Evolutionary conservation across 2,113 vertebrate species (phyloP).

Genomic region (Nerophis ophidion): DNA sequence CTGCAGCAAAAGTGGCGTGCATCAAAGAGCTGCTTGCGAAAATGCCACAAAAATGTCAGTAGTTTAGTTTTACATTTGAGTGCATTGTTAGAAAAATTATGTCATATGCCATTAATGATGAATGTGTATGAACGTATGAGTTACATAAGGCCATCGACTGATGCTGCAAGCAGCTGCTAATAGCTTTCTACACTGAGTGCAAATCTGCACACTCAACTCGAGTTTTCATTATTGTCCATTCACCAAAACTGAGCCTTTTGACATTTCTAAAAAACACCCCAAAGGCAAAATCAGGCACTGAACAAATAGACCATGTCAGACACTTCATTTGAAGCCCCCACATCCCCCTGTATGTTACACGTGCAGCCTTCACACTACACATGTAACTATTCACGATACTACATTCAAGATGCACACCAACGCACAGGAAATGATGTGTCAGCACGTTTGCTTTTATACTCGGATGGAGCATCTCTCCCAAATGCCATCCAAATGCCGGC

Average conservation of each 20-base stretch:
- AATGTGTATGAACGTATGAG: slow-evolving; percentile 3
- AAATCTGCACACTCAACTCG: slow-evolving; percentile 22
- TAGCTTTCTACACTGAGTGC: slow-evolving; percentile 13
- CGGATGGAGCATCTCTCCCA: slow-evolving; percentile 39
- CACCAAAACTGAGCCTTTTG: slow-evolving; percentile 21
- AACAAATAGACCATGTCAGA: slow-evolving; percentile 41
- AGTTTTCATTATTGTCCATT: slow-evolving; percentile 12
- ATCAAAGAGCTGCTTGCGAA: not conserved
- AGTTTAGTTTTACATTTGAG: slow-evolving; percentile 8
- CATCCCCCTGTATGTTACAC: not conserved
- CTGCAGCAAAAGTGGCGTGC: not conserved
- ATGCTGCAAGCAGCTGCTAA: slow-evolving; percentile 32
- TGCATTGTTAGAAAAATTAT: slow-evolving; percentile 5
- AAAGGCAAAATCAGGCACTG: slow-evolving; percentile 55
- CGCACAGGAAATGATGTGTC: slow-evolving; percentile 20
- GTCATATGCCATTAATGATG: slow-evolving; percentile 17
- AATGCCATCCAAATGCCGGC: slow-evolving; percentile 9
- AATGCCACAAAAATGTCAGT: slow-evolving; percentile 10
- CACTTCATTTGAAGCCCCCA: slow-evolving; percentile 17
- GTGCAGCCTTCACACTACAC: slow-evolving; percentile 36
- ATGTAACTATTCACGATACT: slow-evolving; percentile 67
- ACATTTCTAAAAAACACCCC: slow-evolving; percentile 27
- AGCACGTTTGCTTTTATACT: slow-evolving; percentile 38
- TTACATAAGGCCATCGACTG: slow-evolving; percentile 18
- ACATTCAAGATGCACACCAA: slow-evolving; percentile 52